A percentile compares a stretch with the other conserved stretches of the same genome.
phyloP scores from a whole-genome alignment of 2,113 vertebrate species.

The Azemiops feae region DNA sequence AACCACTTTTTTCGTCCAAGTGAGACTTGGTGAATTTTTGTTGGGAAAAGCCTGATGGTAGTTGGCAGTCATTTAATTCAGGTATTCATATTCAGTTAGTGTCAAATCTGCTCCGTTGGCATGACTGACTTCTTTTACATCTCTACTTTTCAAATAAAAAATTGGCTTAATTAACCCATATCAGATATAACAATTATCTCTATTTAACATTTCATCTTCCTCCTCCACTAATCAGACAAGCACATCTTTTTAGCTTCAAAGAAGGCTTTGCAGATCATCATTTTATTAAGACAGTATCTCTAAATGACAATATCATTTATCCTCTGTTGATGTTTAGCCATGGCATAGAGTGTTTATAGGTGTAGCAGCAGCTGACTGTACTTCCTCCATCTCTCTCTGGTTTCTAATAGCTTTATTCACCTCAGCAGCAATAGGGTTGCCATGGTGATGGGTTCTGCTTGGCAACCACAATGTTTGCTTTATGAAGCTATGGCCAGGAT shows the following conservation, averaged over 20 bases:
- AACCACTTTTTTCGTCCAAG: neutral
- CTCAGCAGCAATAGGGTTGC: slow-evolving; percentile 59
- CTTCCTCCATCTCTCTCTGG: slow-evolving; percentile 1
- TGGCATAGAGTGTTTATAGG: neutral
- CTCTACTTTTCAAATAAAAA: neutral
- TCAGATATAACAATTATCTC: neutral
- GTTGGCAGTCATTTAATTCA: neutral
- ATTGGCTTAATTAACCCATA: neutral
- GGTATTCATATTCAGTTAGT: neutral
- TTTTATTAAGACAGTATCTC: neutral
- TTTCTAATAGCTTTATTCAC: slow-evolving; percentile 55
- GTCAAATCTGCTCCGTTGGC: neutral
- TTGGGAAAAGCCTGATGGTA: neutral
- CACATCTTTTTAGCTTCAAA: neutral
- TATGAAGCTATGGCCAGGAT: neutral
- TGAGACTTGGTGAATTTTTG: neutral
- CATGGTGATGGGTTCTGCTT: slow-evolving; percentile 58
- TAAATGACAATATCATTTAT: rapidly evolving
- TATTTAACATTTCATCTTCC: neutral
- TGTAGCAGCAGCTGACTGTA: neutral
- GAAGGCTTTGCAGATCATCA: neutral
- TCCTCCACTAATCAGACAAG: neutral
- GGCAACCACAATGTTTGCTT: slow-evolving; percentile 49
- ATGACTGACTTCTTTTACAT: neutral
- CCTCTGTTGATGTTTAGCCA: neutral